These are phyloP conservation scores for Corbicula japonica DNA, from an alignment of 2,888 invertebrate genomes.

Conservation along the genomic window DNA sequence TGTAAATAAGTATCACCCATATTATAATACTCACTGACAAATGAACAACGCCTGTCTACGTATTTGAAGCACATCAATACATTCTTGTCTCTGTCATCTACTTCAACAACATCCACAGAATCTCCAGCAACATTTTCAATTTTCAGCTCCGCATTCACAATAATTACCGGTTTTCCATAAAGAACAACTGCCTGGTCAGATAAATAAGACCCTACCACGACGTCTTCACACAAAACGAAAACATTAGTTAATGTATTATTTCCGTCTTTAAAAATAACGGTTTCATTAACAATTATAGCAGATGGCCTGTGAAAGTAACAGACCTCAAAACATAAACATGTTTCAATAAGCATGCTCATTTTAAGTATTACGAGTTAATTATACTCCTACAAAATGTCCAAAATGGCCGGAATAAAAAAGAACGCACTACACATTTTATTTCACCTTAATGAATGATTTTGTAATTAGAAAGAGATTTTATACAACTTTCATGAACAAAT, in stretches of 20 bases:
- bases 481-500: no score
- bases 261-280: not conserved
- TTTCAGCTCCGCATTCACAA: constrained; percentile 59
- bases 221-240: constrained; percentile 62
- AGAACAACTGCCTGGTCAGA: constrained; percentile 73
- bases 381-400: no score
- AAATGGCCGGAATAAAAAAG: no score
- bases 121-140: constrained; percentile 39
- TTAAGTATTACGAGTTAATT: not conserved
- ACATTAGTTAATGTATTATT: not conserved
- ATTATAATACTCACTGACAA: constrained; percentile 33
- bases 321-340: not conserved
- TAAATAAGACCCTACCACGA: constrained; percentile 74
- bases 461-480: no score
- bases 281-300: not conserved
- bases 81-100: constrained; percentile 9
- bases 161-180: constrained; percentile 69
- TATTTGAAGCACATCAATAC: constrained; percentile 31
- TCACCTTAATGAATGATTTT: no score
- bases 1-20: not conserved
- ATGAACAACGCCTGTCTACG: constrained; percentile 17
- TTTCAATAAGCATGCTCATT: not conserved
- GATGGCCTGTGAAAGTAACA: not conserved
- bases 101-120: constrained; percentile 34
- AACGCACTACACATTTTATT: no score